Evolutionary conservation across 2,888 invertebrate genomes (phyloP).

Genomic region (Molorchus minor): DNA sequence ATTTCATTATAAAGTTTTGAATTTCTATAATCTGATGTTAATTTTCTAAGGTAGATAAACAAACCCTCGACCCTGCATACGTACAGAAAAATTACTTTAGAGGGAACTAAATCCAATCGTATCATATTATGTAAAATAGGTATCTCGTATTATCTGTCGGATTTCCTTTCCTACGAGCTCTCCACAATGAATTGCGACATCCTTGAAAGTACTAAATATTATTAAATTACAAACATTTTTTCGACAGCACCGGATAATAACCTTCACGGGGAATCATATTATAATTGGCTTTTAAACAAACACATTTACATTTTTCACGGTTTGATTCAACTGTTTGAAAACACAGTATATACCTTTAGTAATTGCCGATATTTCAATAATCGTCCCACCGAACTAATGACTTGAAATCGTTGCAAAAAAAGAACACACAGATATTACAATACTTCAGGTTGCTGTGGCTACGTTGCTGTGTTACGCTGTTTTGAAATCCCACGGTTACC

Average conservation of each 20-base stretch:
- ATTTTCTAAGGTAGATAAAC: too few species aligned
- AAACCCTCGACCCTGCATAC: too few species aligned
- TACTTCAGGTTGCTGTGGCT: constrained; percentile 13
- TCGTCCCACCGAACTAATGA: neutral
- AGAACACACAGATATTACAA: constrained; percentile 5
- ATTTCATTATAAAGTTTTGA: too few species aligned
- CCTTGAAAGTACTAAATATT: constrained; percentile 28
- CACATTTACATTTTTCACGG: constrained; percentile 37
- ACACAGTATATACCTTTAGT: constrained; percentile 12
- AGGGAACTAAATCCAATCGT: too few species aligned
- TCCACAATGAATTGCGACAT: constrained; percentile 26
- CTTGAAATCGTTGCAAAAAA: neutral
- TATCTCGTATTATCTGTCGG: constrained; percentile 12
- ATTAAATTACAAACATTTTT: constrained; percentile 31
- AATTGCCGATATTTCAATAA: constrained; percentile 17
- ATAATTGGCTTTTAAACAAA: constrained; percentile 39
- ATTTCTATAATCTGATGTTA: too few species aligned
- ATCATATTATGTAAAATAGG: too few species aligned
- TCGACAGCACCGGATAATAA: constrained; percentile 28
- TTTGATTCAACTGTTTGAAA: constrained; percentile 27
- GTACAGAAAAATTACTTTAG: too few species aligned
- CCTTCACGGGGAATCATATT: constrained; percentile 45
- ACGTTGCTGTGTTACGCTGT: constrained; percentile 1
- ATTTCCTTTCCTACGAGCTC: constrained; percentile 16
- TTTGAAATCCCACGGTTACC: constrained; percentile 11